Percentiles rank a stretch among this genome's conserved stretches.
phyloP scores from a whole-genome alignment of 1,140 invertebrate genomes.

The Dolichoris vasculosae region DNA sequence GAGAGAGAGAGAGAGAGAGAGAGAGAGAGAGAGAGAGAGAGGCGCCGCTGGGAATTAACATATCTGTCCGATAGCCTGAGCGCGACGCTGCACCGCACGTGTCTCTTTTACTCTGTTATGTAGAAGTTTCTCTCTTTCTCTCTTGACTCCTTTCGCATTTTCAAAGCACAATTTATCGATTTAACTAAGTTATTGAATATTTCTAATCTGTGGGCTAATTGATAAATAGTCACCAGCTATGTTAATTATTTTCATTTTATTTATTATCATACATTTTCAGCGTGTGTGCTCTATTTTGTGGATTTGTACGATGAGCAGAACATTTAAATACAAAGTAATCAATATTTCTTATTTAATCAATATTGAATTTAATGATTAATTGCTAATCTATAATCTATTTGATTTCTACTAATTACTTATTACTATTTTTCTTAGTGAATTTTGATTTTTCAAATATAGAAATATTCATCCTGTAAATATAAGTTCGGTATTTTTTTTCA shows the following conservation, averaged over 20 bases:
- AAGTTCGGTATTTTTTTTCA: background rate
- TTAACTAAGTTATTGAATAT: constrained; percentile 26
- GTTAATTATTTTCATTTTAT: background rate
- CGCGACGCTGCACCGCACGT: constrained; percentile 36
- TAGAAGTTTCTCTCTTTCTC: background rate
- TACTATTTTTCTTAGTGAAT: background rate
- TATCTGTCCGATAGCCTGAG: constrained; percentile 68
- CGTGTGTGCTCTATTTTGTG: background rate
- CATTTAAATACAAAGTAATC: background rate
- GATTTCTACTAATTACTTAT: constrained; percentile 20
- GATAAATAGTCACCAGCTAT: background rate
- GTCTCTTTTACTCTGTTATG: constrained; percentile 14
- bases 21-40: constrained; percentile 49
- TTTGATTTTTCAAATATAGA: background rate
- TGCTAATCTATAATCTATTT: background rate
- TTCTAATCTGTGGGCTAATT: constrained; percentile 17
- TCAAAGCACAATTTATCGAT: constrained; percentile 5
- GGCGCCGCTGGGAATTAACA: constrained; percentile 67
- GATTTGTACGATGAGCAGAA: background rate
- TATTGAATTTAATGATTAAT: constrained; percentile 20
- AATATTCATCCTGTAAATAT: background rate
- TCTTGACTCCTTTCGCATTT: background rate
- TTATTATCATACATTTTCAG: background rate
- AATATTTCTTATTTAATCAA: constrained; percentile 16
- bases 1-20: background rate